Conservation (phyloP, 2,113 vertebrate genomes). For the Scytalopus superciliaris region DNA sequence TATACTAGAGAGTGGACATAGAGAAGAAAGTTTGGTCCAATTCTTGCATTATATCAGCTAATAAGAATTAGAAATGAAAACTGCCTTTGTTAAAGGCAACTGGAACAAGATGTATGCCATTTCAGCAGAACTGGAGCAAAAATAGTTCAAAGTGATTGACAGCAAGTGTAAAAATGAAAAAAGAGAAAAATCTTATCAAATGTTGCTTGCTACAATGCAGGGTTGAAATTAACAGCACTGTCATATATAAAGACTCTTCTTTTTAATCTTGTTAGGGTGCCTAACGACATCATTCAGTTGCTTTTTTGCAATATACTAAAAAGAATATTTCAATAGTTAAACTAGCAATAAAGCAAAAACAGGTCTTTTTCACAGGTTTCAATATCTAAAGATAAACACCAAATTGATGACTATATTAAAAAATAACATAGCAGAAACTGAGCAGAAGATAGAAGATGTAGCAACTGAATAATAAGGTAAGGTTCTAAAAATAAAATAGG, state of each 20-base stretch:
- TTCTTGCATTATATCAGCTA: not conserved
- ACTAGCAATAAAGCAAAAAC: not conserved
- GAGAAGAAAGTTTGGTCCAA: not conserved
- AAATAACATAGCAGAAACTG: not conserved
- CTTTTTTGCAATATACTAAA: slow-evolving; percentile 6
- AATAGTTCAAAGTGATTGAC: not conserved
- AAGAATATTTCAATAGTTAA: not conserved
- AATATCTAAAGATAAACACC: not conserved
- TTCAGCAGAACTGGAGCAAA: slow-evolving; percentile 32
- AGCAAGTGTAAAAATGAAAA: not conserved
- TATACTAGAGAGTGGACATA: not conserved
- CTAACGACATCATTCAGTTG: not conserved
- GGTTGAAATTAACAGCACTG: not conserved
- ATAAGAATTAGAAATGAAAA: slow-evolving; percentile 19
- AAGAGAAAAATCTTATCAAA: slow-evolving; percentile 11
- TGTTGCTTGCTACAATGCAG: not conserved
- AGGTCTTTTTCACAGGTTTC: not conserved
- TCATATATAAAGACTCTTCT: not conserved
- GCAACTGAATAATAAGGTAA: not conserved
- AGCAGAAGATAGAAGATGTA: not conserved
- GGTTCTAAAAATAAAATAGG: not conserved
- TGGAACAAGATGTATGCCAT: not conserved
- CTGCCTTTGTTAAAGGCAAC: not conserved
- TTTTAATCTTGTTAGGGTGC: not conserved
- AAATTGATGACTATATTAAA: not conserved